These are phyloP conservation scores for Carcharodon carcharias DNA, from an alignment of 2,797 vertebrate species.

Conservation along the genomic window DNA sequence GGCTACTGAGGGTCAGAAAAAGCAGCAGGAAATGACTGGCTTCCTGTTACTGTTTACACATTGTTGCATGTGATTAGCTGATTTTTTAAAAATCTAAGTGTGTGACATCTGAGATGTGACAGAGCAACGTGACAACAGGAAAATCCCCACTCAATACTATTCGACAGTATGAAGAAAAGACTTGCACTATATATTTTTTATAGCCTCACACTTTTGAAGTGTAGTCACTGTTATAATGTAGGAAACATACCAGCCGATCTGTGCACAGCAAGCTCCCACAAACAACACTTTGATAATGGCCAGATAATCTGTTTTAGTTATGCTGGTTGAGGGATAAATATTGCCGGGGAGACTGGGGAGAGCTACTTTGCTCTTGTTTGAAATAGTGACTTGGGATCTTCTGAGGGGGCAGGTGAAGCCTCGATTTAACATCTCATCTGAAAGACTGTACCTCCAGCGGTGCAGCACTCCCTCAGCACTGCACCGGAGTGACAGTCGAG, in stretches of 20 bases:
- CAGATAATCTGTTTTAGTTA: background rate
- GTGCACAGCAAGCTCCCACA: background rate
- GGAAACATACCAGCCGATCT: background rate
- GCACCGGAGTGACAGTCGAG: background rate
- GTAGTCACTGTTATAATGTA: background rate
- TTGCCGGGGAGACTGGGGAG: background rate
- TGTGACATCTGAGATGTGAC: background rate
- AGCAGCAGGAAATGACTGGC: too few relatives aligned
- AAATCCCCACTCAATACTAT: background rate
- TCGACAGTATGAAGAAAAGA: background rate
- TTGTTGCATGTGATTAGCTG: too few relatives aligned
- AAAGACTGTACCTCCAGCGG: background rate
- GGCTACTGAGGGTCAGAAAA: too few relatives aligned
- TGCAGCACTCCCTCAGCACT: background rate
- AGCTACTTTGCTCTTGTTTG: background rate
- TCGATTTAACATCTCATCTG: background rate
- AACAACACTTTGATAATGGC: background rate
- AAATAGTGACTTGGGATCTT: background rate
- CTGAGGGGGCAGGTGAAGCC: background rate
- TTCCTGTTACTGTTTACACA: too few relatives aligned
- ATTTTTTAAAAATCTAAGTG: too few relatives aligned
- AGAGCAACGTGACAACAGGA: too few relatives aligned
- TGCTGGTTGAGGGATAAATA: background rate
- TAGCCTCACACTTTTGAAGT: background rate
- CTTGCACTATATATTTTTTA: background rate